Evolutionary conservation across 2,888 invertebrate genomes (phyloP).

Genomic region (Nebria salina): DNA sequence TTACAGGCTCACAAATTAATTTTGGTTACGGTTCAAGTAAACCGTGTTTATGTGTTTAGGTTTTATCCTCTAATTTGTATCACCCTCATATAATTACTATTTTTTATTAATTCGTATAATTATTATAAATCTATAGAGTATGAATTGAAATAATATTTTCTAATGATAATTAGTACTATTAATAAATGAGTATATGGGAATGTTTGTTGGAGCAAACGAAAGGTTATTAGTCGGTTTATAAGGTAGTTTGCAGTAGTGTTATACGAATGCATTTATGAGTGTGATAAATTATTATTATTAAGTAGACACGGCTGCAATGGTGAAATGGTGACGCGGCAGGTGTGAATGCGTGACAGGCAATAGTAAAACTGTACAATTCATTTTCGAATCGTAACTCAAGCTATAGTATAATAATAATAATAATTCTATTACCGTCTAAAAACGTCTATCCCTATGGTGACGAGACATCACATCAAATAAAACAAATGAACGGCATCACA

Average conservation of each 20-base stretch:
- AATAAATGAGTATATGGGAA: neutral
- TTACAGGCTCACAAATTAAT: slow-evolving; percentile 11
- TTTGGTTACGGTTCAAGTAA: slow-evolving; percentile 11
- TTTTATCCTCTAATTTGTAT: neutral
- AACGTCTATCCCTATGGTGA: neutral
- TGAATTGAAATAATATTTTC: too few species aligned
- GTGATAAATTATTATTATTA: neutral
- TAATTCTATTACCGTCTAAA: neutral
- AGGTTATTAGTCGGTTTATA: neutral
- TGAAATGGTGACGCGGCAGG: neutral
- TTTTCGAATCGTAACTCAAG: neutral
- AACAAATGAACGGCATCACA: neutral
- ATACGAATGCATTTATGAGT: neutral
- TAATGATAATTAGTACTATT: too few species aligned
- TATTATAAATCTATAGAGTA: too few species aligned
- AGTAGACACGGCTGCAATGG: neutral
- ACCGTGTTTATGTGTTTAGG: slow-evolving; percentile 3
- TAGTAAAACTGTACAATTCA: neutral
- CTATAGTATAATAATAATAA: neutral
- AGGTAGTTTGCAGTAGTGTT: neutral
- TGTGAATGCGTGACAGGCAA: neutral
- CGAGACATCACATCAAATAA: neutral
- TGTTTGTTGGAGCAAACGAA: neutral
- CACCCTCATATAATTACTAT: neutral
- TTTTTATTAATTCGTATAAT: too few species aligned